Percentiles rank a stretch among this genome's conserved stretches.
These are phyloP conservation scores for Onchidella celtica DNA, from an alignment of 2,888 invertebrate species.

Conservation along the genomic window DNA sequence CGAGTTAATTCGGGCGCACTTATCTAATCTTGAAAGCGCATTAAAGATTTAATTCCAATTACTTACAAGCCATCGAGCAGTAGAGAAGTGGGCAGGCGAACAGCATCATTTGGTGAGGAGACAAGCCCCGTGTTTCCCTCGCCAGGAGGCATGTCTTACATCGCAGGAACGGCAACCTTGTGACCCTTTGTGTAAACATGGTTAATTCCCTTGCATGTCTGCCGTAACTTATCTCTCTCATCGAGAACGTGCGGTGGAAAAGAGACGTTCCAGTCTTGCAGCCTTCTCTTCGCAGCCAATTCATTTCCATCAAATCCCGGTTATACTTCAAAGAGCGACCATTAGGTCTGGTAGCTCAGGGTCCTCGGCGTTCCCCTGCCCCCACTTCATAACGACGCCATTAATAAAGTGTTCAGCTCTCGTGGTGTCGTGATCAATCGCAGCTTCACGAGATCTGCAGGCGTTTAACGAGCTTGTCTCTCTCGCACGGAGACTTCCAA, in stretches of 20 bases:
- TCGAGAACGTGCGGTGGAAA: not conserved
- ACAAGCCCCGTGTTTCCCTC: not conserved
- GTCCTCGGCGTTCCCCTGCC: not conserved
- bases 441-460: not conserved
- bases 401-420: not conserved
- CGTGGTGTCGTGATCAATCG: not conserved
- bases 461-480: not conserved
- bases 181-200: conserved; percentile 43
- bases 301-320: conserved; percentile 43
- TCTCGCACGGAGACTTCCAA: too few species aligned
- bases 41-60: conserved; percentile 37
- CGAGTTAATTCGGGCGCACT: conserved; percentile 8
- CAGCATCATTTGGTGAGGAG: not conserved
- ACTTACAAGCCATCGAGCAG: conserved; percentile 23
- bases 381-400: not conserved
- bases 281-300: conserved; percentile 43
- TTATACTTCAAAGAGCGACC: conserved; percentile 32
- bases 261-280: conserved; percentile 3
- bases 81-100: not conserved
- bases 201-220: conserved; percentile 49
- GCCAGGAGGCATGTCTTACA: conserved; percentile 35
- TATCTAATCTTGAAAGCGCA: conserved; percentile 28
- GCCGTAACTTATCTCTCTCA: conserved; percentile 40
- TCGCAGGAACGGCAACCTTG: conserved; percentile 38
- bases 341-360: conserved; percentile 18